Conservation (phyloP, 2,113 vertebrate genomes). For the Speoplatyrhinus poulsoni region DNA sequence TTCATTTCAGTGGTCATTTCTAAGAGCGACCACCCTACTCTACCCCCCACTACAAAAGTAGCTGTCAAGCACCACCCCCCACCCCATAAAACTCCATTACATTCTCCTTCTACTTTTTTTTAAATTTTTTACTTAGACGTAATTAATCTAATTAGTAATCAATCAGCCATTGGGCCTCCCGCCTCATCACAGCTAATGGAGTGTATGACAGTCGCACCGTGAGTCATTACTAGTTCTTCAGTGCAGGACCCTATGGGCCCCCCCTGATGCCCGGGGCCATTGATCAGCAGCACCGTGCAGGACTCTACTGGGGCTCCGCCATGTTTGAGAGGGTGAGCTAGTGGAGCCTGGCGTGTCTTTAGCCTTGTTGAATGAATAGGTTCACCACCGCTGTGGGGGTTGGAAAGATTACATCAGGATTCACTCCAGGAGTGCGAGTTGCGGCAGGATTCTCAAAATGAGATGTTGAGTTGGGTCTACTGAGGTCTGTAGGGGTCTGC, state of each 20-base stretch:
- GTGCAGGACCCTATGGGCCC: constrained; percentile 59
- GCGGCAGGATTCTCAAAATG: constrained; percentile 20
- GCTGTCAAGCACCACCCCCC: too few relatives aligned
- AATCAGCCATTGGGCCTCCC: constrained; percentile 68
- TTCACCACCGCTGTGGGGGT: constrained; percentile 17
- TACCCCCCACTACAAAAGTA: not conserved
- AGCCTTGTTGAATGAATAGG: constrained; percentile 19
- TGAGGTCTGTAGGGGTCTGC: constrained; percentile 15
- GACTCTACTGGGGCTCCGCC: constrained; percentile 22
- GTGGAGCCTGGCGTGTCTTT: not conserved
- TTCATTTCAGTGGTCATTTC: constrained; percentile 18
- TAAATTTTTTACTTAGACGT: constrained; percentile 37
- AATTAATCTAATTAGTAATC: constrained; percentile 82
- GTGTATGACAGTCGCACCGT: constrained; percentile 71
- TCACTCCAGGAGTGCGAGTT: constrained; percentile 6
- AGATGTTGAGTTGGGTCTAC: constrained; percentile 6
- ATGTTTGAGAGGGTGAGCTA: constrained; percentile 21
- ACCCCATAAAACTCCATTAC: constrained; percentile 48
- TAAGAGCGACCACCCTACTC: constrained; percentile 20
- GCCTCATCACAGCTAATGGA: constrained; percentile 69
- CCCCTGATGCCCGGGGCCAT: constrained; percentile 58
- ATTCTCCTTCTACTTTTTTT: constrained; percentile 40
- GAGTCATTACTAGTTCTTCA: constrained; percentile 79
- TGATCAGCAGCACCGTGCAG: constrained; percentile 71
- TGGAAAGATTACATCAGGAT: constrained; percentile 9